Base-by-base conservation (phyloP, 2,113 vertebrate genomes). In the Pteruthius melanotis region DNA sequence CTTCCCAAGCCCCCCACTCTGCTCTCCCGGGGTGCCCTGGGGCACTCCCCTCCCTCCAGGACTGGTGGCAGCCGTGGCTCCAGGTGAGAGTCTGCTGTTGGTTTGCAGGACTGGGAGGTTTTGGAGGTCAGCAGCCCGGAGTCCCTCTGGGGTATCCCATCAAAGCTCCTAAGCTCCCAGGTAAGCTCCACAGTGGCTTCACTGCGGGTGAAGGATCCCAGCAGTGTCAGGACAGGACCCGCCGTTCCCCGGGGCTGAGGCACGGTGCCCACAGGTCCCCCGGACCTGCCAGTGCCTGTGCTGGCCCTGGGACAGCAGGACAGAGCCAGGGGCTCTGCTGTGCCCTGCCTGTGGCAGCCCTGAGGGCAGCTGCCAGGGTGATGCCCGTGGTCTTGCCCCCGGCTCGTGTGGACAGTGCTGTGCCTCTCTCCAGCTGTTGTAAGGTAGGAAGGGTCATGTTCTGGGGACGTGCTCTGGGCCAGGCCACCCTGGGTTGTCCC, bases 101-200 rank as follows among this genome's bases (percentile, higher is more conserved):
- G 95, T 84, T 96, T 98, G 88, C 93, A 98, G 98, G 98, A 52
- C 98, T 98, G 66, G 98, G 98, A 89, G 98, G 98, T 61, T 99
- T 98, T 95, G 98, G 98, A 86, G 98, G 97, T 75, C 99, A 98
- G 71, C 98, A 99, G 97, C 98, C 99, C 3, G 99, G 99, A 78
- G 98, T 99, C 33, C 99, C 99, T 75, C 98, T 99, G 72, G 99
- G 99, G 87, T 99, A 99, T 96, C 99, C 99, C 54, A 99, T 99
- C 70, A 99, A 99, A 97, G 98, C 99, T 60, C 99, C 99, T 92
- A 99, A 99, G 97, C 90, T 97, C 28, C 98, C 98, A 98, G 99
- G 99, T 99, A 97, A 97, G 95, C 91, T 75, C n/a, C 69, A 85
- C 44, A 82, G 70, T 2, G 24, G 30, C 60, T 40, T 17, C 35